Evolutionary conservation across 2,888 invertebrate genomes (phyloP).

Genomic region (Rapana venosa): DNA sequence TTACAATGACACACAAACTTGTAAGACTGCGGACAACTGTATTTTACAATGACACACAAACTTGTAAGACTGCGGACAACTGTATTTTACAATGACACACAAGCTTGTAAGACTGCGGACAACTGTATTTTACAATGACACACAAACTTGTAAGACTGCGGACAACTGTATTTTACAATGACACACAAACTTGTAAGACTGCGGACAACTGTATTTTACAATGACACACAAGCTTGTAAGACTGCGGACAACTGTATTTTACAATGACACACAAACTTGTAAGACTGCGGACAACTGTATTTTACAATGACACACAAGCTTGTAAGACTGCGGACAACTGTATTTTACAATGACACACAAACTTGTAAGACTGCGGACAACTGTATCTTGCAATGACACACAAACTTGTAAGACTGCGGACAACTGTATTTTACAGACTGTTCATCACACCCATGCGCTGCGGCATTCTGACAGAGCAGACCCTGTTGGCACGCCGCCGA

Average conservation of each 20-base stretch:
- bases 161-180: slow-evolving; percentile 54
- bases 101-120: background rate
- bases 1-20: slow-evolving; percentile 61
- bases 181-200: background rate
- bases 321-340: background rate
- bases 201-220: slow-evolving; percentile 52
- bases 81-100: slow-evolving; percentile 61
- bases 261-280: slow-evolving; percentile 61
- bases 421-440: slow-evolving; percentile 79
- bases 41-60: slow-evolving; percentile 61
- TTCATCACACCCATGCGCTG: slow-evolving; percentile 97
- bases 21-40: background rate
- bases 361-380: no score
- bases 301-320: slow-evolving; percentile 54
- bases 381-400: no score
- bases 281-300: background rate
- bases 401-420: background rate
- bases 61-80: background rate
- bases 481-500: slow-evolving; percentile 92
- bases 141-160: background rate
- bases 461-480: slow-evolving; percentile 94
- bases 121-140: slow-evolving; percentile 57
- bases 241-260: background rate
- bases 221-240: no score
- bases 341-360: no score